Evolutionary conservation across 2,113 vertebrate genomes (phyloP).

Genomic region (Cardinalis cardinalis): DNA sequence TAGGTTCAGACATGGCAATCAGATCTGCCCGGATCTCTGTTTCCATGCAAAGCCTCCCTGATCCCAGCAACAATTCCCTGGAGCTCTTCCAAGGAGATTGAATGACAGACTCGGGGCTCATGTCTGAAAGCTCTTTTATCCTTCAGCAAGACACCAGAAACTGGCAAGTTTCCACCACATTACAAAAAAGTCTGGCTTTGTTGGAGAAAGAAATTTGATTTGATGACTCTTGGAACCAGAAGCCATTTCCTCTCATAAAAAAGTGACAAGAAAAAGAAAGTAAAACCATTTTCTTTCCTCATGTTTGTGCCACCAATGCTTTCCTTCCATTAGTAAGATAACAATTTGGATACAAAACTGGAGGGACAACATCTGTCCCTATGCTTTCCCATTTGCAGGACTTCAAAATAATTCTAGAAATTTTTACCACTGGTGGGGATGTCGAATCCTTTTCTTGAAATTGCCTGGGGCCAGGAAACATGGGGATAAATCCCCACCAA

Average conservation of each 20-base stretch:
- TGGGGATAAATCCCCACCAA: not conserved
- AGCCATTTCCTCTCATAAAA: not conserved
- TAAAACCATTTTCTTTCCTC: not conserved
- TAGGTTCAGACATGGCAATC: not conserved
- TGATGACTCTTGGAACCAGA: not conserved
- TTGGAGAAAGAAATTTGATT: not conserved
- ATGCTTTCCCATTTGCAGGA: not conserved
- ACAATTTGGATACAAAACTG: not conserved
- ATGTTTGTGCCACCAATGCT: not conserved
- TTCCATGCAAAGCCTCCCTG: not conserved
- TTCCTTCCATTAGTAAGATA: not conserved
- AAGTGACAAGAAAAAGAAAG: not conserved
- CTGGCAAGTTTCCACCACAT: not conserved
- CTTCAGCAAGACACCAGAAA: not conserved
- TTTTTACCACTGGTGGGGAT: not conserved
- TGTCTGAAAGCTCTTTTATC: constrained; percentile 1
- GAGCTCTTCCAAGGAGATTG: constrained; percentile 3
- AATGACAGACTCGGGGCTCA: not conserved
- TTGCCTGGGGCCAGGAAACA: not conserved
- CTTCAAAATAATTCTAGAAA: not conserved
- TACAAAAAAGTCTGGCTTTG: not conserved
- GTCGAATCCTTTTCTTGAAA: not conserved
- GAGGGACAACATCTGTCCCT: not conserved
- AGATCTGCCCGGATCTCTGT: not conserved
- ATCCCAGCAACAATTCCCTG: constrained; percentile 9